These are phyloP conservation scores for Corythornis cristatus DNA, from an alignment of 2,113 vertebrate genomes.

Conservation along the genomic window DNA sequence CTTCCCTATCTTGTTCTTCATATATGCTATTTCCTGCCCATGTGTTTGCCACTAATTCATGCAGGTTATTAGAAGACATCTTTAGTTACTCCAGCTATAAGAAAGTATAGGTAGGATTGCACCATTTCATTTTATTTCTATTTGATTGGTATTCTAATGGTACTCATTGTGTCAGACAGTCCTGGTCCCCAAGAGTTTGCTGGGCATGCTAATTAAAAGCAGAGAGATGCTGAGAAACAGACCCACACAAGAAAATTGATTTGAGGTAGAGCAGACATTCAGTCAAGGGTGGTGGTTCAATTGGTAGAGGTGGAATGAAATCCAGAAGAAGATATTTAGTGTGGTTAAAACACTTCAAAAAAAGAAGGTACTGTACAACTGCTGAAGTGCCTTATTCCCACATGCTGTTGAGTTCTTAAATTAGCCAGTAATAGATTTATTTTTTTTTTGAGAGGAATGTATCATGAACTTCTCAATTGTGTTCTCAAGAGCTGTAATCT, in stretches of 20 bases:
- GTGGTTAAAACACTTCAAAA: not conserved
- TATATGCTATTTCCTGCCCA: not conserved
- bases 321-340: not conserved
- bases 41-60: not conserved
- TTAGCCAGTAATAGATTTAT: not conserved
- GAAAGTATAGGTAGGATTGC: not conserved
- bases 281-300: not conserved
- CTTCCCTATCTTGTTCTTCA: not conserved
- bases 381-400: not conserved
- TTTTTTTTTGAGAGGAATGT: too few species aligned
- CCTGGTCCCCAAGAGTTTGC: not conserved
- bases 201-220: not conserved
- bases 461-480: not conserved
- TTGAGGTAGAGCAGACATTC: not conserved
- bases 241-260: not conserved
- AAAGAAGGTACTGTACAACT: not conserved
- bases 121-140: not conserved
- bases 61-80: not conserved
- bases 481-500: not conserved
- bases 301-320: not conserved
- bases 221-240: not conserved
- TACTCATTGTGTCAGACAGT: rapidly evolving
- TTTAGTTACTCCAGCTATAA: not conserved
- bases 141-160: not conserved
- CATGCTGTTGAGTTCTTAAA: not conserved